Evolutionary conservation across 2,113 vertebrate genomes (phyloP), one percentile per base, ranked within the genome.

Genomic region (Lichenostomus cassidix): DNA sequence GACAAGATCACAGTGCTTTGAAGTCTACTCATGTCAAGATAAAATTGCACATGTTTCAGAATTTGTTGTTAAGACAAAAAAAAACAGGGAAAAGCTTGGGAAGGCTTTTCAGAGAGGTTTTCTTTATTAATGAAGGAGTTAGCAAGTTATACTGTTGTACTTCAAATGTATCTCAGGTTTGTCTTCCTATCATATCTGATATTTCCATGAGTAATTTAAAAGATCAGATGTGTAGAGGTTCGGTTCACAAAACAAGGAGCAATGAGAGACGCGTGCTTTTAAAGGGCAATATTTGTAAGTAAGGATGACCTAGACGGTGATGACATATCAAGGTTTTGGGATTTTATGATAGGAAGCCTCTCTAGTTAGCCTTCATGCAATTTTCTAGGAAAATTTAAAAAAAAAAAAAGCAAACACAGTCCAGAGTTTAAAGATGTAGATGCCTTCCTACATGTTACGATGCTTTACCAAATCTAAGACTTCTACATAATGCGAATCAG

Each of bases 111-210:
- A 98, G 97, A 98, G 98, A 98, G 98, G 97, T 96, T 97, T 97
- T 93, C 95, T 94, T 94, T 96, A 79, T 97, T 96, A 95, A 96
- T 96, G 97, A 97, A 98, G 97, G 98, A 95, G 96, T 95, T 96
- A 98, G 97, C 97, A 98, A 97, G 97, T 97, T 97, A 97, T 94
- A 95, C 98, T 98, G 96, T 98, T 97, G 97, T 97, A 97, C 98
- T 98, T 98, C 98, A 98, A 98, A 98, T 98, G 98, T 98, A 98
- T 98, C 98, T 99, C 98, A 99, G 98, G 98, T 98, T 99, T 93
- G 99, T 99, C 99, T 99, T 99, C 99, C 99, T 99, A 97, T 98
- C 98, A 98, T 98, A 97, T 98, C 98, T 98, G 95, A 81, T 96
- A 93, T 97, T 97, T 98, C 96, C 92, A 73, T 93, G 94, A 97